A percentile compares a stretch with the other conserved stretches of the same genome.
phyloP scores from a whole-genome alignment of 2,888 invertebrate genomes.

The Labia minor region DNA sequence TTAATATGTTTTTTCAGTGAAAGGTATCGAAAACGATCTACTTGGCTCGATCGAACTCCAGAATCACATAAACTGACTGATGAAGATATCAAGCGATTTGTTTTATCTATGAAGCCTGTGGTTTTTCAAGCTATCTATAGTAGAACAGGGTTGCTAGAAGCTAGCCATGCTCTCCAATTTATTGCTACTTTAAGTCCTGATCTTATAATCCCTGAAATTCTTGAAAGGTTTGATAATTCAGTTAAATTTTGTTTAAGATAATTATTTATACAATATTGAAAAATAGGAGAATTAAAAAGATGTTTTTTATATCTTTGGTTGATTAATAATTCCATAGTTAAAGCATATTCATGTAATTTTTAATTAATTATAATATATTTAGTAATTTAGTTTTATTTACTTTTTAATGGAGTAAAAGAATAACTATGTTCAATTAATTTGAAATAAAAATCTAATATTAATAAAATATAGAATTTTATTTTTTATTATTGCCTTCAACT shows the following conservation, averaged over 20 bases:
- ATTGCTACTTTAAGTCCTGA: slow-evolving; percentile 71
- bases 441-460: too few relatives aligned
- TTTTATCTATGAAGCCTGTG: slow-evolving; percentile 60
- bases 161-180: slow-evolving; percentile 57
- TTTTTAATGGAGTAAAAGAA: neutral
- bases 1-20: slow-evolving; percentile 41
- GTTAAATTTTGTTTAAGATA: neutral
- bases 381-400: neutral
- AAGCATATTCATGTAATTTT: neutral
- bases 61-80: slow-evolving; percentile 62
- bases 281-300: too few relatives aligned
- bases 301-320: too few relatives aligned
- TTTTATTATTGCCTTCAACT: slow-evolving; percentile 14
- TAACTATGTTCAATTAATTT: too few relatives aligned
- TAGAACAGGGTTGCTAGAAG: slow-evolving; percentile 51
- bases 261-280: too few relatives aligned
- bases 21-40: slow-evolving; percentile 45
- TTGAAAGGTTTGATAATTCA: slow-evolving; percentile 52
- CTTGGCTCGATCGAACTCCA: slow-evolving; percentile 60
- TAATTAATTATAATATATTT: too few relatives aligned
- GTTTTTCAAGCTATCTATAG: slow-evolving; percentile 70
- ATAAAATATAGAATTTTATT: too few relatives aligned
- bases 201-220: slow-evolving; percentile 66
- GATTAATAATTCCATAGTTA: too few relatives aligned
- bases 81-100: slow-evolving; percentile 68